These are phyloP conservation scores for Halocynthia roretzi DNA, from an alignment of 23 tunicate species.

Conservation along the genomic window DNA sequence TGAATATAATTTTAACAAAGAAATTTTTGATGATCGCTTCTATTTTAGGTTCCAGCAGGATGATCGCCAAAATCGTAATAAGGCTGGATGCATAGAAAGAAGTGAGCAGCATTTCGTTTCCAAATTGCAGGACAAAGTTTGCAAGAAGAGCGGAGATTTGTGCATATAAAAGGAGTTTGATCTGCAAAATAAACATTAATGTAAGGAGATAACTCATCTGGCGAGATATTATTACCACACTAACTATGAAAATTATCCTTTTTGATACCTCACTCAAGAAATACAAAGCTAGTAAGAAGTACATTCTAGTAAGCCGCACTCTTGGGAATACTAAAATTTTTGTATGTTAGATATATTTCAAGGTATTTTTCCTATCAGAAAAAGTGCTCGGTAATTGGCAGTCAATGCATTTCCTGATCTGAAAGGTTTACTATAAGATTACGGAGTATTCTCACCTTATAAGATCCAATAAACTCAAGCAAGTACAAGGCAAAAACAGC, in stretches of 20 bases:
- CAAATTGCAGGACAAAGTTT: constrained; percentile 93
- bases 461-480: constrained; percentile 90
- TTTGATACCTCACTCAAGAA: too few relatives aligned
- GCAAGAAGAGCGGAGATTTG: constrained; percentile 74
- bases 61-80: constrained; percentile 45
- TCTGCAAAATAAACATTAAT: constrained; percentile 31
- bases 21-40: constrained; percentile 42
- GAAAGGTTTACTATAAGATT: too few relatives aligned
- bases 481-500: constrained; percentile 88
- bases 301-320: too few relatives aligned
- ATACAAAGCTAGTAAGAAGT: too few relatives aligned
- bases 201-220: not conserved
- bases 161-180: constrained; percentile 81
- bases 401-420: too few relatives aligned
- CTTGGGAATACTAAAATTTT: too few relatives aligned
- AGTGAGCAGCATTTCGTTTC: constrained; percentile 96
- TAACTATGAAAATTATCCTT: too few relatives aligned
- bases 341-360: too few relatives aligned
- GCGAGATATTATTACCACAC: too few relatives aligned
- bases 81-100: constrained; percentile 97
- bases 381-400: too few relatives aligned
- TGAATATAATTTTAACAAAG: constrained; percentile 45
- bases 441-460: constrained; percentile 37
- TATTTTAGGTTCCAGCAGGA: constrained; percentile 53
- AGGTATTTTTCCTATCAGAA: too few relatives aligned